Conservation (phyloP, 35 echinoderm and acorn worm genomes). For the Eucidaris tribuloides region DNA sequence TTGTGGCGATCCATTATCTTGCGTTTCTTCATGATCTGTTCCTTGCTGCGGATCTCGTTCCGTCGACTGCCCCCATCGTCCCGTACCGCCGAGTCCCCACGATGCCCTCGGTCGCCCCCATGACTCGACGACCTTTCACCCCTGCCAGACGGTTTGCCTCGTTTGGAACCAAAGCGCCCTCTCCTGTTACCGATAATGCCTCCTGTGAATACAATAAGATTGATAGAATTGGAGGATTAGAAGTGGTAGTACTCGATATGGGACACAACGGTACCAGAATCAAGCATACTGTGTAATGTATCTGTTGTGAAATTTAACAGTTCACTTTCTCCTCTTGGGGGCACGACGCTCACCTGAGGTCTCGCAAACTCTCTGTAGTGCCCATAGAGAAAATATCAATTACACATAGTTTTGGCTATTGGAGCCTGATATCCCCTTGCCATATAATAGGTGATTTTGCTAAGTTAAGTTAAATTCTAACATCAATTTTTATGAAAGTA, state of each 20-base stretch:
- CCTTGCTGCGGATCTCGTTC: not conserved
- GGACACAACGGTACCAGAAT: too few species aligned
- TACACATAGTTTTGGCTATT: too few species aligned
- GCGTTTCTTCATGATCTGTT: constrained; percentile 34
- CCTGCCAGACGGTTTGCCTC: not conserved
- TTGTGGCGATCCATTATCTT: constrained; percentile 6
- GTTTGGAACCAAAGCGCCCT: not conserved
- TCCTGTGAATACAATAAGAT: not conserved
- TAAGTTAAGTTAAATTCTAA: too few species aligned
- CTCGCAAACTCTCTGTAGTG: too few species aligned
- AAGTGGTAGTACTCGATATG: not conserved
- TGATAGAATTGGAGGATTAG: not conserved
- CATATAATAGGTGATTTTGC: too few species aligned
- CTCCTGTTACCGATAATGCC: not conserved
- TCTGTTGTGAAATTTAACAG: too few species aligned
- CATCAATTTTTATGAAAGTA: too few species aligned
- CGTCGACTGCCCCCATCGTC: not conserved
- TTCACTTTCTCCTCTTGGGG: too few species aligned
- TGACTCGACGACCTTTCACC: not conserved
- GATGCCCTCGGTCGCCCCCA: not conserved
- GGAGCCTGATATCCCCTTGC: too few species aligned
- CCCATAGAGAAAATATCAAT: too few species aligned
- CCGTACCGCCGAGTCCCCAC: not conserved
- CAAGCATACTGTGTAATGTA: too few species aligned
- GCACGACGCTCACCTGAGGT: too few species aligned